A percentile compares a stretch with the other conserved stretches of the same genome.
These are phyloP conservation scores for Dendrophyllia cribrosa DNA, from an alignment of 64 coral and sea anemone species.

Conservation along the genomic window DNA sequence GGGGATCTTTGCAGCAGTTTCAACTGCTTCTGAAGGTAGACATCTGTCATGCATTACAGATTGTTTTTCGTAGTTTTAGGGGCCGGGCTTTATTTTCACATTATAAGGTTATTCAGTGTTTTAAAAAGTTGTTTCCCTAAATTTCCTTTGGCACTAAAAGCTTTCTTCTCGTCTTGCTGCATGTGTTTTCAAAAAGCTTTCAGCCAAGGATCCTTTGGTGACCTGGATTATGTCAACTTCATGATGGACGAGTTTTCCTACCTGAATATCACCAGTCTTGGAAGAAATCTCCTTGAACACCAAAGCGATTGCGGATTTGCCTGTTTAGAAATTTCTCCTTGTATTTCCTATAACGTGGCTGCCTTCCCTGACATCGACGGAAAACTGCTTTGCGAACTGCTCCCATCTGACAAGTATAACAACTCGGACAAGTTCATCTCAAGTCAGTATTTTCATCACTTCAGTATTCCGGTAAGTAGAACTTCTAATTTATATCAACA, in stretches of 20 bases:
- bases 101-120: too few species aligned
- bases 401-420: conserved; percentile 2
- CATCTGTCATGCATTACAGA: too few species aligned
- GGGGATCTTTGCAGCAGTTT: too few species aligned
- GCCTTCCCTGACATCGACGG: background rate
- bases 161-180: too few species aligned
- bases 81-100: too few species aligned
- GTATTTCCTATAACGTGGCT: background rate
- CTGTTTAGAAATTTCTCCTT: background rate
- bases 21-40: too few species aligned
- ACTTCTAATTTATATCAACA: too few species aligned
- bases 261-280: background rate
- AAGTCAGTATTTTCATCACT: background rate
- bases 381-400: background rate
- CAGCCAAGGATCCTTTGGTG: background rate
- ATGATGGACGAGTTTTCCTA: background rate
- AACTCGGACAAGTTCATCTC: background rate
- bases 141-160: too few species aligned
- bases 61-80: too few species aligned
- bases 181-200: background rate
- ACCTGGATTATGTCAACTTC: background rate
- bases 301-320: background rate
- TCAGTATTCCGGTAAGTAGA: background rate
- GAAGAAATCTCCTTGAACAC: background rate
- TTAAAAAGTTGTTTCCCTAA: too few species aligned